Base-by-base conservation (phyloP, 2,797 vertebrate species). In the Propithecus deckenii region DNA sequence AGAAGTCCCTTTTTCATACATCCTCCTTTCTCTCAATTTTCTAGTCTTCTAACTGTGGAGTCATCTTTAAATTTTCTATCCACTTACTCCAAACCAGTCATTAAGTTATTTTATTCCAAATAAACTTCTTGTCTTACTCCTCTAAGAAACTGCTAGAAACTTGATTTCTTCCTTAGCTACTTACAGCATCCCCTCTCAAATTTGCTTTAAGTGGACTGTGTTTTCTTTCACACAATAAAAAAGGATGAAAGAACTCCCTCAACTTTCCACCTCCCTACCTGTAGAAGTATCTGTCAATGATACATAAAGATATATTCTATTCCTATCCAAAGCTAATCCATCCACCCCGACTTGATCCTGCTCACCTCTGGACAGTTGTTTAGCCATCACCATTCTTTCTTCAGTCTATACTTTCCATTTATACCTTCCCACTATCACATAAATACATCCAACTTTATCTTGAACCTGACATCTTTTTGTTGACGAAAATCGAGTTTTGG, bases 201-300 rank as follows among this genome's bases (percentile, higher is more conserved):
- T 23, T 75, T 38, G 79, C 32, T 89, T 89, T 95, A 38, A 55
- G n/a, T 87, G 32, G 11, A 74, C 41, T 89, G 46, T 59, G 28
- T 85, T 84, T 87, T 94, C 89, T 94, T 93, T 89, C 59, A 92
- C 50, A 83, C 22, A 89, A 55, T 52, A 46, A 75, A 93, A 94
- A 88, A 52, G 35, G 14, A 94, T 35, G 30, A 32, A 55, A 69
- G n/a, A 89, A 81, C 7, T 91, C 43, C 32, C 30, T 87, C 23
- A 94, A 55, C 28, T 85, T 91, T 83, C 59, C 92, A 18, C 2
- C n/a, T 28, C 28, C 5, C 61, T 69, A 75, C 22, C 38, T 81
- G 48, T 67, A 90, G 90, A 89, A 85, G 85, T 38, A 87, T 35
- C 79, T 94, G 25, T 14, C 59, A 96, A 69, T 4, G 52, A 61